Conservation (phyloP, 2,888 invertebrate species). For the Tipula unca region DNA sequence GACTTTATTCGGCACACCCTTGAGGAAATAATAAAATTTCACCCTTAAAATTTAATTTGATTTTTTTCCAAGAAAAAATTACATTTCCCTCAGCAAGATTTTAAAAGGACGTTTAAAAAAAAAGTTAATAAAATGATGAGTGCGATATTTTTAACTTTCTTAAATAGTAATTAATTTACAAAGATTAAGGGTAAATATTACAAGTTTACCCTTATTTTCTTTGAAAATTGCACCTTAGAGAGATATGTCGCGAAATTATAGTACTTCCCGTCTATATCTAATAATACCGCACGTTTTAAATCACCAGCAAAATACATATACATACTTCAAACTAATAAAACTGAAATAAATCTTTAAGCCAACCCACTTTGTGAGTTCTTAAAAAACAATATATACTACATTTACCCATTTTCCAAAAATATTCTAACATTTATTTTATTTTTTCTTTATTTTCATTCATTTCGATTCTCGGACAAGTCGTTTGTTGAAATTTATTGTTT, state of each 20-base stretch:
- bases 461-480: not conserved
- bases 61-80: not conserved
- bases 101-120: not conserved
- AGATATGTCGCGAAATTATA: not conserved
- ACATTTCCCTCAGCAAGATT: not conserved
- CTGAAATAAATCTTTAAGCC: not conserved
- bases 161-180: not conserved
- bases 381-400: constrained; percentile 8
- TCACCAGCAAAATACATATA: not conserved
- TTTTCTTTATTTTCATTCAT: not conserved
- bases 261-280: too few relatives aligned
- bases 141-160: not conserved
- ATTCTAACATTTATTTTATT: not conserved
- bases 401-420: not conserved
- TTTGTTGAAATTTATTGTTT: constrained; percentile 1
- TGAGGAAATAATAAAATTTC: not conserved
- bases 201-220: not conserved
- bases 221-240: not conserved
- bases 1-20: not conserved
- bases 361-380: constrained; percentile 17
- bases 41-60: not conserved
- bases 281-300: not conserved
- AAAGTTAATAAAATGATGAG: not conserved
- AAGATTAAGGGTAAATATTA: not conserved
- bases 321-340: not conserved